Evolutionary conservation across 2,888 invertebrate genomes (phyloP).

Genomic region (Hypselothyrea guttata): DNA sequence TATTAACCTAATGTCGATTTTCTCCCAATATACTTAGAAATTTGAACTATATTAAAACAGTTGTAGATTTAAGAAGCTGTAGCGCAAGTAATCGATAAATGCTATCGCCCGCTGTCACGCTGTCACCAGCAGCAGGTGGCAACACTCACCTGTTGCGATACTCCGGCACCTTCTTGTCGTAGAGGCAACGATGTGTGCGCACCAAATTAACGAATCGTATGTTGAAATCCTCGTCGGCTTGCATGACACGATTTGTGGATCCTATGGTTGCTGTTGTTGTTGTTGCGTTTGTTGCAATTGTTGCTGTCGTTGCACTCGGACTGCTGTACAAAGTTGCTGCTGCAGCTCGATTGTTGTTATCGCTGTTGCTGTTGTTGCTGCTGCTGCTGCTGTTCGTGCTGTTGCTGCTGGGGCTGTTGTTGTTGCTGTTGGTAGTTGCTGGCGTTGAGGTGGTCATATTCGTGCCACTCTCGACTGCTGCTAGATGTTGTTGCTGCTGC

Average conservation of each 20-base stretch:
- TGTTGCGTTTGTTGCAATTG: conserved; percentile 1
- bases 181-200: conserved; percentile 83
- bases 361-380: conserved; percentile 27
- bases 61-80: too few relatives aligned
- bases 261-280: conserved; percentile 46
- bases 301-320: conserved; percentile 36
- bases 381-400: conserved; percentile 30
- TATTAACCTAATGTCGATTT: too few relatives aligned
- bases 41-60: too few relatives aligned
- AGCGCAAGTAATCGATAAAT: too few relatives aligned
- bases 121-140: background rate
- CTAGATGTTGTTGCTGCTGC: conserved; percentile 34
- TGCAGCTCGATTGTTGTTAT: conserved; percentile 28
- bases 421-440: conserved; percentile 39
- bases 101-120: too few relatives aligned
- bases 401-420: conserved; percentile 23
- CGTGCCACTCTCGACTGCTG: conserved; percentile 16
- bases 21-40: too few relatives aligned
- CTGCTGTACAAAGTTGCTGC: conserved; percentile 41
- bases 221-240: conserved; percentile 83
- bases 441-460: conserved; percentile 70
- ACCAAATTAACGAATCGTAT: conserved; percentile 83
- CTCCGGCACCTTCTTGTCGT: conserved; percentile 82
- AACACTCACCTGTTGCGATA: conserved; percentile 80
- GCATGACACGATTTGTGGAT: conserved; percentile 80